These are phyloP conservation scores for Oreotrochilus melanogaster DNA, from an alignment of 2,113 vertebrate genomes.

Conservation along the genomic window DNA sequence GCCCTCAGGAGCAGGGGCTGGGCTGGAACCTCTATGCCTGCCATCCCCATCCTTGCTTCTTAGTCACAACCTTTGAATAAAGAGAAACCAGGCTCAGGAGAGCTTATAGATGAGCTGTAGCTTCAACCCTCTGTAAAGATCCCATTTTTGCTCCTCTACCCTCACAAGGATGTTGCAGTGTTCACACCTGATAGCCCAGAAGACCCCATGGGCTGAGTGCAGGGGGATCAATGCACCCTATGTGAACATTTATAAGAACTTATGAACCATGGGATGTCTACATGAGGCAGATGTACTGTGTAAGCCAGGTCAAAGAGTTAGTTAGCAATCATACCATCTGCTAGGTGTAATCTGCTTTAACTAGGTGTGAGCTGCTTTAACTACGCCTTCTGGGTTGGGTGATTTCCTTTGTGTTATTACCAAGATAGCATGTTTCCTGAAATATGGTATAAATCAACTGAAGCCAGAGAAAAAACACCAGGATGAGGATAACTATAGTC, in stretches of 20 bases:
- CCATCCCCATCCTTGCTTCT: not conserved
- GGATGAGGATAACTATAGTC: not conserved
- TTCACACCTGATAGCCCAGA: not conserved
- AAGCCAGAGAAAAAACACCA: not conserved
- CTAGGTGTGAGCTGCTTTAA: not conserved
- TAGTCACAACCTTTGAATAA: not conserved
- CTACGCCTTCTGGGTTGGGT: not conserved
- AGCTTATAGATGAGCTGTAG: not conserved
- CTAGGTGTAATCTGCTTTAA: not conserved
- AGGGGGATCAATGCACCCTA: not conserved
- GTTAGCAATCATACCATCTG: not conserved
- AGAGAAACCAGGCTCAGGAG: not conserved
- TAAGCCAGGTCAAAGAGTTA: not conserved
- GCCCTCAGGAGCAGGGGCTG: accelerated
- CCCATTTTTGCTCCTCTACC: not conserved
- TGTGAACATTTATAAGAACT: not conserved
- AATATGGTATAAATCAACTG: not conserved
- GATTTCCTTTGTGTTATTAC: not conserved
- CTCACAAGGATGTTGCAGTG: not conserved
- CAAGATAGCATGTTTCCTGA: not conserved
- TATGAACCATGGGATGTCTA: accelerated
- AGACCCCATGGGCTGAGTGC: not conserved
- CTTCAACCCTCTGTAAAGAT: not conserved
- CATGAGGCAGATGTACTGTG: accelerated
- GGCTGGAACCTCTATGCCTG: not conserved